Conservation (phyloP, 2,113 vertebrate genomes). For the Xyliphius kryptos region DNA sequence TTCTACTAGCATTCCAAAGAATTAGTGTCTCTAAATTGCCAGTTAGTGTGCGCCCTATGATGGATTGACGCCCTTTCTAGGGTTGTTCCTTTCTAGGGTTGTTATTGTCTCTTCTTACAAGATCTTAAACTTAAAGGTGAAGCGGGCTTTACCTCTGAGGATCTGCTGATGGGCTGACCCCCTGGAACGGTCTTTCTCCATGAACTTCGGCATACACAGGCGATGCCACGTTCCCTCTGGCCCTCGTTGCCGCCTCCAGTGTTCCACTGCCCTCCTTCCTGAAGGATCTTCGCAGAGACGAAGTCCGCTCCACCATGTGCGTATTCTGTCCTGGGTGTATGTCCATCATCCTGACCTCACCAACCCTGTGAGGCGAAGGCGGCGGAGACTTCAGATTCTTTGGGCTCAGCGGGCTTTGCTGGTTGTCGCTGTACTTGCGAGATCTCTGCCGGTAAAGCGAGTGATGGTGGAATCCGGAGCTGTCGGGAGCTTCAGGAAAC, state of each 20-base stretch:
- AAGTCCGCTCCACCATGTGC: constrained; percentile 67
- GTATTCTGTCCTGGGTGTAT: constrained; percentile 59
- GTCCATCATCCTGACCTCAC: constrained; percentile 72
- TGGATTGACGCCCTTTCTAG: too few relatives aligned
- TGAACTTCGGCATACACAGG: constrained; percentile 65
- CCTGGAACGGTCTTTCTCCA: constrained; percentile 66
- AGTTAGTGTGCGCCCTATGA: too few relatives aligned
- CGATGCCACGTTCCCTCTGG: constrained; percentile 58
- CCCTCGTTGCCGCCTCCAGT: constrained; percentile 59
- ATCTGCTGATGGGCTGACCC: constrained; percentile 66
- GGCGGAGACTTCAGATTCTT: constrained; percentile 75
- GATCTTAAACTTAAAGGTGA: too few relatives aligned
- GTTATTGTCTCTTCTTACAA: too few relatives aligned
- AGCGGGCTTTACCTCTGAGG: constrained; percentile 59
- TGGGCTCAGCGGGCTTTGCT: constrained; percentile 62
- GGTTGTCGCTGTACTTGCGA: constrained; percentile 74
- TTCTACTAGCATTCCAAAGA: too few relatives aligned
- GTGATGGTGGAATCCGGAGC: constrained; percentile 60
- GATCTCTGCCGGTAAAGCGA: constrained; percentile 76
- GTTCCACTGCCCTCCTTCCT: constrained; percentile 69
- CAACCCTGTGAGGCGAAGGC: constrained; percentile 71
- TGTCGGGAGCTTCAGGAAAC: constrained; percentile 71
- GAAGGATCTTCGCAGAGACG: constrained; percentile 70
- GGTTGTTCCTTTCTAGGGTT: too few relatives aligned
- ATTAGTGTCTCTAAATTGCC: too few relatives aligned